Conservation (phyloP, 2,888 invertebrate species). For the Polietes domitor region DNA sequence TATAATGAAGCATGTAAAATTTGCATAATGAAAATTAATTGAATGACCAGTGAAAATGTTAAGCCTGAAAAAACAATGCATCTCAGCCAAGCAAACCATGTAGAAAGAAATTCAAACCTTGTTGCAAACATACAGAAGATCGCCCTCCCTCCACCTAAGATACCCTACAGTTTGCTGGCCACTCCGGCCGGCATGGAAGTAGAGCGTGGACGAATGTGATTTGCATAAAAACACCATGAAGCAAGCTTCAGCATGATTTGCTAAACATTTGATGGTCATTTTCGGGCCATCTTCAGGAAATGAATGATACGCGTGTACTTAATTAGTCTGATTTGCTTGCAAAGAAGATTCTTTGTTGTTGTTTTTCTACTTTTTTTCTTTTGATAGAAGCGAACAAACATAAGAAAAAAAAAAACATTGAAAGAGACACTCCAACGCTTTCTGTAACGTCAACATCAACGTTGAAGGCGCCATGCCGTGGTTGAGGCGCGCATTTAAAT, state of each 20-base stretch:
- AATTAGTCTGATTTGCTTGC: conserved; percentile 43
- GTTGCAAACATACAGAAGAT: not conserved
- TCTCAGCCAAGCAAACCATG: not conserved
- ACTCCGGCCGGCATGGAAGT: conserved; percentile 20
- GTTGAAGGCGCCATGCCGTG: no score
- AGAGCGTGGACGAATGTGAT: conserved; percentile 53
- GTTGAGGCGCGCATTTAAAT: no score
- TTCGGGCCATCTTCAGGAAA: conserved; percentile 49
- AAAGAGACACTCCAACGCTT: not conserved
- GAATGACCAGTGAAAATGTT: conserved; percentile 47
- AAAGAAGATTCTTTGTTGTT: no score
- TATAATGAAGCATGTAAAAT: conserved; percentile 31
- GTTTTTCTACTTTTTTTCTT: no score
- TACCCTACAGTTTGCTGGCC: not conserved
- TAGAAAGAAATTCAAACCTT: not conserved
- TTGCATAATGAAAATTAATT: conserved; percentile 31
- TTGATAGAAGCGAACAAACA: no score
- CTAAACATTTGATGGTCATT: conserved; percentile 51
- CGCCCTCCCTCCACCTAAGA: not conserved
- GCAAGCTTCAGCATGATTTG: conserved; percentile 8
- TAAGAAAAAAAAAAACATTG: not conserved
- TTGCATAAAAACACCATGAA: conserved; percentile 19
- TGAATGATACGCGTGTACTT: conserved; percentile 19
- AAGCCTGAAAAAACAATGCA: conserved; percentile 46
- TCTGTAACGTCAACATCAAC: no score